phyloP scores from a whole-genome alignment of 2,888 invertebrate genomes.

The Hyposoter dolosus region DNA sequence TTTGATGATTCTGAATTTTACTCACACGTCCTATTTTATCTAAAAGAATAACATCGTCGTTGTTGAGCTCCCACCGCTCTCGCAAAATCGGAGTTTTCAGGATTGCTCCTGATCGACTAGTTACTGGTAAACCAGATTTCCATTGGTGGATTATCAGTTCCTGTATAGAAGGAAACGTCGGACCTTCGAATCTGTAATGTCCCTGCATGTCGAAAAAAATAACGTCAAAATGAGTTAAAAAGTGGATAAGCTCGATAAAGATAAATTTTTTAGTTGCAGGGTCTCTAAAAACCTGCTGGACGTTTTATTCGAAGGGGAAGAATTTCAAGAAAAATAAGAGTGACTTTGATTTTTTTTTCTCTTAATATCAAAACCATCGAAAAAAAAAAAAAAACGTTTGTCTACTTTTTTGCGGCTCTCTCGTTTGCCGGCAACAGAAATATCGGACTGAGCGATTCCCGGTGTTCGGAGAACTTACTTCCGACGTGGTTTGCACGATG shows the following conservation, averaged over 20 bases:
- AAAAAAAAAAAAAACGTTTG: too few relatives aligned
- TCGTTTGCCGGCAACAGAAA: not conserved
- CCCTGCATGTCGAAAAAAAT: slow-evolving; percentile 87
- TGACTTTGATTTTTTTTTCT: not conserved
- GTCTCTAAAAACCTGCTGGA: too few relatives aligned
- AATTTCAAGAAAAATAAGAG: not conserved
- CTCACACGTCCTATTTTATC: slow-evolving; percentile 97
- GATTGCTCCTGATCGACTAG: slow-evolving; percentile 96
- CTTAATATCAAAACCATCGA: too few relatives aligned
- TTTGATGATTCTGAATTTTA: slow-evolving; percentile 59
- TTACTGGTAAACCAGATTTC: slow-evolving; percentile 94
- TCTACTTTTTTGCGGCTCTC: too few relatives aligned
- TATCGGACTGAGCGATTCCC: not conserved
- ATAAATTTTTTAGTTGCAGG: too few relatives aligned
- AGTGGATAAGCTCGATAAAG: too few relatives aligned
- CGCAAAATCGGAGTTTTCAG: slow-evolving; percentile 93
- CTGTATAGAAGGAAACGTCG: slow-evolving; percentile 96
- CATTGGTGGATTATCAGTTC: slow-evolving; percentile 96
- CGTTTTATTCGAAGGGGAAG: too few relatives aligned
- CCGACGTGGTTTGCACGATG: slow-evolving; percentile 97
- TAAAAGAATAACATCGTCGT: slow-evolving; percentile 95
- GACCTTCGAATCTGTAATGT: slow-evolving; percentile 97
- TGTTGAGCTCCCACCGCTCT: slow-evolving; percentile 98
- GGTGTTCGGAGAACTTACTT: slow-evolving; percentile 86
- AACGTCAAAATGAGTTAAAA: not conserved